Percentiles rank a stretch among this genome's conserved stretches.
Evolutionary conservation across 1,140 invertebrate genomes (phyloP).

Genomic region (Aporrectodea caliginosa): DNA sequence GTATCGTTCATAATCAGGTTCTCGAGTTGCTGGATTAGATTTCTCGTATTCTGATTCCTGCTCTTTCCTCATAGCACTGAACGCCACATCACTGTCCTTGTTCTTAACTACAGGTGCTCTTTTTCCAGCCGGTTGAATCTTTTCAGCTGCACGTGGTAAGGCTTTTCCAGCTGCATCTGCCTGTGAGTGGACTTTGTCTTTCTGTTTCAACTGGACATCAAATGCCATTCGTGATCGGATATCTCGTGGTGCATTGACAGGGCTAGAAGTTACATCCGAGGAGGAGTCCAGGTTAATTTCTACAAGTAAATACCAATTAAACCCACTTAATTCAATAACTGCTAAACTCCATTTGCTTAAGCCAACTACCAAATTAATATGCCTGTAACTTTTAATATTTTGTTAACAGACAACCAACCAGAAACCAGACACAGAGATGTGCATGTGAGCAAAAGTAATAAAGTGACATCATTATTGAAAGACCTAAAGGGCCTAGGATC

Average conservation of each 20-base stretch:
- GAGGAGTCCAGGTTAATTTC: background rate
- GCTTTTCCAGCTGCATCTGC: background rate
- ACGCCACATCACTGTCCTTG: background rate
- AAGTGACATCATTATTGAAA: no score
- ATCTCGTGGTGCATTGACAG: background rate
- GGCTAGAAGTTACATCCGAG: background rate
- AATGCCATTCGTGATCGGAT: background rate
- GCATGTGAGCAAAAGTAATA: no score
- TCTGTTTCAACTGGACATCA: background rate
- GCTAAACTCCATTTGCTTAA: no score
- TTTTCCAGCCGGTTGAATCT: no score
- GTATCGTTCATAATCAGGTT: background rate
- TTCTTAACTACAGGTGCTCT: no score
- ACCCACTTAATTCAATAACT: no score
- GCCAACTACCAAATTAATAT: no score
- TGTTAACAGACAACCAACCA: no score
- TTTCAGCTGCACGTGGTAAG: background rate
- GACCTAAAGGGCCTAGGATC: no score
- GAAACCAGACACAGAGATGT: no score
- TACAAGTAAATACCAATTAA: no score
- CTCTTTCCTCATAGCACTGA: background rate
- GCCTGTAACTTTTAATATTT: no score
- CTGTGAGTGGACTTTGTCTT: background rate
- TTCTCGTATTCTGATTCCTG: background rate
- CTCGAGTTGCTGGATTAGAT: background rate